Evolutionary conservation across 2,113 vertebrate genomes (phyloP).

Genomic region (Scartelaos histophorus): DNA sequence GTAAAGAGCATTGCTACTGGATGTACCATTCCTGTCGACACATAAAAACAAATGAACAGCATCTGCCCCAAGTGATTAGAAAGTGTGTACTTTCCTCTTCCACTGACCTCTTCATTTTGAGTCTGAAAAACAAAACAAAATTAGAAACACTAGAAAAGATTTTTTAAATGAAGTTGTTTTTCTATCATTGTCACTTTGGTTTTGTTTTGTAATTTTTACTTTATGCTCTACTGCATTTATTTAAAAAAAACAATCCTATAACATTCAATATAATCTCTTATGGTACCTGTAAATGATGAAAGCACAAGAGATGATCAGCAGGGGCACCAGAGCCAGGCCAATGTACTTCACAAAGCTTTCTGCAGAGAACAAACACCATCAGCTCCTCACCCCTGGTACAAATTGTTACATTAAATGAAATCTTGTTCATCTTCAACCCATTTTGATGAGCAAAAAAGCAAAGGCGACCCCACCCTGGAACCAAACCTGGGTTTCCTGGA

Average conservation of each 20-base stretch:
- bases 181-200: not conserved
- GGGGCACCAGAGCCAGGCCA: not conserved
- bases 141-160: not conserved
- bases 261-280: not conserved
- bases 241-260: not conserved
- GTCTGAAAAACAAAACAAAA: slow-evolving; percentile 29
- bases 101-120: slow-evolving; percentile 24
- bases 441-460: no score
- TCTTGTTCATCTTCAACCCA: not conserved
- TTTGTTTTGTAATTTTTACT: not conserved
- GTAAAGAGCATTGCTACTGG: slow-evolving; percentile 38
- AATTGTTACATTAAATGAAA: not conserved
- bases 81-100: not conserved
- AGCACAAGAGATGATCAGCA: slow-evolving; percentile 20
- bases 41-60: not conserved
- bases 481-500: no score
- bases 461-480: no score
- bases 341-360: not conserved
- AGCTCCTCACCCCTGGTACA: not conserved
- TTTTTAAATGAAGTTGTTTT: no score
- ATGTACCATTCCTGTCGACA: slow-evolving; percentile 32
- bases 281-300: slow-evolving; percentile 56
- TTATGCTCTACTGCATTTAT: not conserved
- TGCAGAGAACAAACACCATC: slow-evolving; percentile 22
- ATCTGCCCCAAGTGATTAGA: not conserved